phyloP scores from a whole-genome alignment of 2,888 invertebrate genomes.

The Ferrisia virgata region DNA sequence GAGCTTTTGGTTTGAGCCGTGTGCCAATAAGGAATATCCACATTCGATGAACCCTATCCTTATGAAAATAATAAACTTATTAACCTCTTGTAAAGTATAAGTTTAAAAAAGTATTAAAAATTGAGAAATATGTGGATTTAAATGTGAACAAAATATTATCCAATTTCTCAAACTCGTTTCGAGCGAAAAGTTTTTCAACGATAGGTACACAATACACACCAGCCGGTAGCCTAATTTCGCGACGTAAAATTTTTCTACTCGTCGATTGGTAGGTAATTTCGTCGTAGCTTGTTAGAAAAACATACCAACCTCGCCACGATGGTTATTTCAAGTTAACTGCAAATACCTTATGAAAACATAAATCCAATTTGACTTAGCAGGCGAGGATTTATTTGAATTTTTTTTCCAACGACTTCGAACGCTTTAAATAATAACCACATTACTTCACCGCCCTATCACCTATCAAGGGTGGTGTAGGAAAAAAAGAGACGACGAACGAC shows the following conservation, averaged over 20 bases:
- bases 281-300: not conserved
- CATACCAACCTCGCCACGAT: not conserved
- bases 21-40: too few relatives aligned
- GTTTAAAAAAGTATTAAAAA: too few relatives aligned
- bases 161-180: too few relatives aligned
- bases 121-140: too few relatives aligned
- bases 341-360: constrained; percentile 20
- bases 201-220: not conserved
- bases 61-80: too few relatives aligned
- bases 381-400: not conserved
- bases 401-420: not conserved
- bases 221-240: not conserved
- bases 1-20: too few relatives aligned
- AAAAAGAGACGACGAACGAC: not conserved
- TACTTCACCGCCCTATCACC: not conserved
- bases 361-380: constrained; percentile 1
- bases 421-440: not conserved
- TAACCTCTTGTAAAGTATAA: too few relatives aligned
- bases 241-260: not conserved
- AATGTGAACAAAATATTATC: too few relatives aligned
- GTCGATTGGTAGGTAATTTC: not conserved
- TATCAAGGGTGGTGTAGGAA: not conserved
- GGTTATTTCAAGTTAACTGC: not conserved
- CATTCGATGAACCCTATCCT: too few relatives aligned
- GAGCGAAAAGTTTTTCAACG: too few relatives aligned